Percentiles rank a stretch among this genome's conserved stretches.
Conservation (phyloP, 2,113 vertebrate species). For the Cololabis saira region DNA sequence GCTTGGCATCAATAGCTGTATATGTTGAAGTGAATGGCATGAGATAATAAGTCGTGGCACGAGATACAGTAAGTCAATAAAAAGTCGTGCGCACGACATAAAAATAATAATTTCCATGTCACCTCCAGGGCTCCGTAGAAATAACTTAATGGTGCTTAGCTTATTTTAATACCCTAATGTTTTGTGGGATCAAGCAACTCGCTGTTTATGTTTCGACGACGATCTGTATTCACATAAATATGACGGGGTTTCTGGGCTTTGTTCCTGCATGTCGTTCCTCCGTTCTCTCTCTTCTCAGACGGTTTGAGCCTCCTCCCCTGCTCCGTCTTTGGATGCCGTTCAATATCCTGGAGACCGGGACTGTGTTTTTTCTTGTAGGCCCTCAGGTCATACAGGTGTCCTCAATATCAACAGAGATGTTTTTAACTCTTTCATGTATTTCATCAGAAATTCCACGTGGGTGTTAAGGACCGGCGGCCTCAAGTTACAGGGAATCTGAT, state of each 20-base stretch:
- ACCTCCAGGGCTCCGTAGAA: too few relatives aligned
- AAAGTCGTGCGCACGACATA: too few relatives aligned
- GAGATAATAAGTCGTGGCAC: too few relatives aligned
- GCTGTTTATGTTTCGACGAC: not conserved
- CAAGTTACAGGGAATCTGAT: not conserved
- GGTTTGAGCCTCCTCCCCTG: not conserved
- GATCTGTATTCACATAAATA: not conserved
- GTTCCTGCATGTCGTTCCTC: not conserved
- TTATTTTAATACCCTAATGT: too few relatives aligned
- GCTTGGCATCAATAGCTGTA: too few relatives aligned
- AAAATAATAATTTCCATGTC: too few relatives aligned
- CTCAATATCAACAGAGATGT: conserved; percentile 44
- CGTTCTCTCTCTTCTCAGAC: conserved; percentile 2
- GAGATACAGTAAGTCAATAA: too few relatives aligned
- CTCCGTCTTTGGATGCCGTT: conserved; percentile 39
- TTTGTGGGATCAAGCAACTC: too few relatives aligned
- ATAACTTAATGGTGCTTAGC: too few relatives aligned
- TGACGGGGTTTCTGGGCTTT: not conserved
- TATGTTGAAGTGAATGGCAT: too few relatives aligned
- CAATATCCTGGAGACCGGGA: conserved; percentile 36
- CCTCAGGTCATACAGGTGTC: conserved; percentile 67
- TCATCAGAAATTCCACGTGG: conserved; percentile 17
- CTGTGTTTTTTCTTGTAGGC: conserved; percentile 62
- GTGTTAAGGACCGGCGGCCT: not conserved
- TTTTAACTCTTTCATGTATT: conserved; percentile 15